Evolutionary conservation across 2,113 vertebrate genomes (phyloP), one percentile per base, ranked within the genome.

Genomic region (Melanerpes aurifrons): DNA sequence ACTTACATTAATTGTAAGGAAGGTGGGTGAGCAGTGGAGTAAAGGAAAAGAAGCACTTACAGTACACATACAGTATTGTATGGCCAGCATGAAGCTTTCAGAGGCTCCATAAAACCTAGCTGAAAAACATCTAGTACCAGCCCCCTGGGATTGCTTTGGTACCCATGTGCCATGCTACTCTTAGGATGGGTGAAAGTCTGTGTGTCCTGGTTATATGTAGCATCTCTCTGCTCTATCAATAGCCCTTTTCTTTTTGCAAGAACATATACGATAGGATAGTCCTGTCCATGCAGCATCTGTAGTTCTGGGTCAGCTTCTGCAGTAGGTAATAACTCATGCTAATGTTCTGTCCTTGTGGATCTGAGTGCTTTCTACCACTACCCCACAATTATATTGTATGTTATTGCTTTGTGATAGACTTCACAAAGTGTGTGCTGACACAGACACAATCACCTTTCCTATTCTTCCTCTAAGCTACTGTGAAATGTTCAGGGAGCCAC

Each of bases 361-460:
- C 32, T 85, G 50, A 84, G n/a, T 6, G 2, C 66, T 24, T 58
- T 70, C 43, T 15, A 40, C 12, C 10, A 9, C 29, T 21, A 5
- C 6, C 2, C 19, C 15, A 26, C 0, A 0, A 16, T 40, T 37
- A 15, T 61, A 21, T 57, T 72, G 87, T 35, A 50, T 7, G 0
- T 70, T 45, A 69, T 71, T 0, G 1, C 29, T 82, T 84, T 22
- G 21, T 56, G 61, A 32, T 0, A 78, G 32, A 28, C 32, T 64
- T 82, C 4, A 59, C 28, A 28, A 87, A 87, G 20, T 7, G 8
- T 70, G 9, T 76, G 19, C 59, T 85, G 64, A 63, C n/a, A 68
- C 24, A 43, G 28, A 13, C 4, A 20, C 14, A 63, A 35, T 68
- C 29, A 58, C 26, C 59, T 50, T 75, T 79, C 48, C 31, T 75